phyloP scores from a whole-genome alignment of 2,113 vertebrate genomes.

The Myrmecophaga tridactyla region DNA sequence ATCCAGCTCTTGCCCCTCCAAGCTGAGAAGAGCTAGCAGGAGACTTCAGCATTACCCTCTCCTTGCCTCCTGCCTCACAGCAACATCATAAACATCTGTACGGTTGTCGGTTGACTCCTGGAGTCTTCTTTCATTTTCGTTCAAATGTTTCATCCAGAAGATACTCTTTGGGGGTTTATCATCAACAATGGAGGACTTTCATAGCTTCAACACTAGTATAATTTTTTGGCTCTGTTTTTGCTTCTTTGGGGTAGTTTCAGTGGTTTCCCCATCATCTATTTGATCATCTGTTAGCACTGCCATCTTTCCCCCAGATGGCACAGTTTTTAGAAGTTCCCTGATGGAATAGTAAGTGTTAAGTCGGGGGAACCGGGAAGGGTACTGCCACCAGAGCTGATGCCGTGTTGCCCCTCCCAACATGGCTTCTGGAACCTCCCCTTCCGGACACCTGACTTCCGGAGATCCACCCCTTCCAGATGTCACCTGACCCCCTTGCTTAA shows the following conservation, averaged over 20 bases:
- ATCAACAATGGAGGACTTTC: neutral
- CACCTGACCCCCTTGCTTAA: too few relatives aligned
- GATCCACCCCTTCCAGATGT: too few relatives aligned
- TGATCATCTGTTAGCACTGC: neutral
- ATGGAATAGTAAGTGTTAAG: neutral
- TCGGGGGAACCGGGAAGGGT: too few relatives aligned
- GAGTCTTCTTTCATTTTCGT: neutral
- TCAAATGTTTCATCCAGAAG: neutral
- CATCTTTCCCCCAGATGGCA: neutral
- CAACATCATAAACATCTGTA: neutral
- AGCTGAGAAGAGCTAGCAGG: neutral
- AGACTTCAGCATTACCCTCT: neutral
- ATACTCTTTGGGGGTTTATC: neutral
- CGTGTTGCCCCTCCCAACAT: too few relatives aligned
- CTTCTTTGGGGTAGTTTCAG: neutral
- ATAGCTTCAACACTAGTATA: neutral
- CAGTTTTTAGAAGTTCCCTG: neutral
- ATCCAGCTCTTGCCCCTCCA: neutral
- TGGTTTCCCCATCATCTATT: neutral
- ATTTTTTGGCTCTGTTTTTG: neutral
- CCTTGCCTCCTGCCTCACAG: neutral
- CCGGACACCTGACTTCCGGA: too few relatives aligned
- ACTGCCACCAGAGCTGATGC: too few relatives aligned
- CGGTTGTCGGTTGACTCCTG: neutral
- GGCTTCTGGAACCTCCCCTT: too few relatives aligned